Conservation (phyloP, 2,113 vertebrate genomes). For the Nannospalax galili region DNA sequence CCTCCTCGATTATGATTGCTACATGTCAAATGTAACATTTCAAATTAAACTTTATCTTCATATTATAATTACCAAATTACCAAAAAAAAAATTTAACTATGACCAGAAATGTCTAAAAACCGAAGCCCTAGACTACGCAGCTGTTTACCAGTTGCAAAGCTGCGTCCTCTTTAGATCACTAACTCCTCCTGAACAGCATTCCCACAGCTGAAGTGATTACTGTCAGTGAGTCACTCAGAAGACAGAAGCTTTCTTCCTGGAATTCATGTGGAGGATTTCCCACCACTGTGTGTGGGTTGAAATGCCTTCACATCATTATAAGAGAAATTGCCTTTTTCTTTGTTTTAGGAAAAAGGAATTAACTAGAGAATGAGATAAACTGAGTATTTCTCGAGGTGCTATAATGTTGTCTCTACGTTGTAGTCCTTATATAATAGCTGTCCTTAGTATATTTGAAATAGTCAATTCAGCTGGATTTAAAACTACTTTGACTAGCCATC, state of each 20-base stretch:
- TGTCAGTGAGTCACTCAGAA: not conserved
- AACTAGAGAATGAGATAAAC: not conserved
- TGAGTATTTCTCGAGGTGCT: not conserved
- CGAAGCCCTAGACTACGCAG: not conserved
- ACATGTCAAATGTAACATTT: not conserved
- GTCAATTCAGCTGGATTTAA: not conserved
- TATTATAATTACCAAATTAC: not conserved
- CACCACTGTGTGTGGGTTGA: not conserved
- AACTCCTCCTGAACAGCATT: not conserved
- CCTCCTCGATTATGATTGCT: no score
- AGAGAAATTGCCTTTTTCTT: not conserved
- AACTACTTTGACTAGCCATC: not conserved
- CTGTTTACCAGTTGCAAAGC: not conserved
- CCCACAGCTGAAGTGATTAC: not conserved
- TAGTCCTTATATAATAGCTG: not conserved
- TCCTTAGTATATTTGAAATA: slow-evolving; percentile 21
- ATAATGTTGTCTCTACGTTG: not conserved
- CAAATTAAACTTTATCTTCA: not conserved
- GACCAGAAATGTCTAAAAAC: slow-evolving; percentile 4
- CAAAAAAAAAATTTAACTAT: not conserved
- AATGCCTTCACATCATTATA: not conserved
- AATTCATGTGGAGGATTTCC: not conserved
- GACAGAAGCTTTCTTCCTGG: not conserved
- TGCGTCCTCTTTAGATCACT: not conserved
- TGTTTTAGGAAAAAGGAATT: not conserved